Conservation (phyloP, 2,113 vertebrate species). For the Hypomesus transpacificus region DNA sequence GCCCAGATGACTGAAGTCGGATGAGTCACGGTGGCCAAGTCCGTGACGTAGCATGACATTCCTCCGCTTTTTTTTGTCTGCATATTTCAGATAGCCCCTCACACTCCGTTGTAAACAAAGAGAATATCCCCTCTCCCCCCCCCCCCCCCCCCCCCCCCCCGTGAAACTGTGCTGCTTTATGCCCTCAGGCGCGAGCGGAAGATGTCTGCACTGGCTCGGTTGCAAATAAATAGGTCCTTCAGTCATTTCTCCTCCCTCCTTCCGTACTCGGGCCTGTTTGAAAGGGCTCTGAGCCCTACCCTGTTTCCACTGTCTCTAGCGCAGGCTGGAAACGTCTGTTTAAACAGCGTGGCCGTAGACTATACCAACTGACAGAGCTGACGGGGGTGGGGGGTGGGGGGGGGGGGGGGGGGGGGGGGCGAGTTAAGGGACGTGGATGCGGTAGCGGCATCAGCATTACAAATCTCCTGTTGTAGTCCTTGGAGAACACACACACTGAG, state of each 20-base stretch:
- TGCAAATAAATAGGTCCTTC: background rate
- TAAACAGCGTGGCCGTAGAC: background rate
- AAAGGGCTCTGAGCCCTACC: background rate
- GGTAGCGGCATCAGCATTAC: background rate
- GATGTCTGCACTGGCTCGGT: background rate
- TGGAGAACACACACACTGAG: background rate
- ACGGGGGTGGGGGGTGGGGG: background rate
- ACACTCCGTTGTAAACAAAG: background rate
- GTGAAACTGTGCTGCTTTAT: background rate
- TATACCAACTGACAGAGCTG: background rate
- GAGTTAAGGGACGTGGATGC: background rate
- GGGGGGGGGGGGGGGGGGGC: too few relatives aligned
- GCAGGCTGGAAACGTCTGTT: background rate
- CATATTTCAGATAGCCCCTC: slow-evolving; percentile 3
- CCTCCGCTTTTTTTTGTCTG: background rate
- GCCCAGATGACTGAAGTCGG: background rate
- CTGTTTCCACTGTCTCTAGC: background rate
- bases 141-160: background rate
- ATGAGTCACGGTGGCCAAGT: background rate
- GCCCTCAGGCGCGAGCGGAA: background rate
- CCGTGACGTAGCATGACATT: background rate
- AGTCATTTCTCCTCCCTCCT: background rate
- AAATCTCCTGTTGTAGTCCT: background rate
- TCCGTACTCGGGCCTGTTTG: background rate
- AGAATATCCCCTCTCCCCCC: background rate